These are phyloP conservation scores for Arrhamphus sclerolepis DNA, from an alignment of 2,797 vertebrate genomes.

Conservation along the genomic window DNA sequence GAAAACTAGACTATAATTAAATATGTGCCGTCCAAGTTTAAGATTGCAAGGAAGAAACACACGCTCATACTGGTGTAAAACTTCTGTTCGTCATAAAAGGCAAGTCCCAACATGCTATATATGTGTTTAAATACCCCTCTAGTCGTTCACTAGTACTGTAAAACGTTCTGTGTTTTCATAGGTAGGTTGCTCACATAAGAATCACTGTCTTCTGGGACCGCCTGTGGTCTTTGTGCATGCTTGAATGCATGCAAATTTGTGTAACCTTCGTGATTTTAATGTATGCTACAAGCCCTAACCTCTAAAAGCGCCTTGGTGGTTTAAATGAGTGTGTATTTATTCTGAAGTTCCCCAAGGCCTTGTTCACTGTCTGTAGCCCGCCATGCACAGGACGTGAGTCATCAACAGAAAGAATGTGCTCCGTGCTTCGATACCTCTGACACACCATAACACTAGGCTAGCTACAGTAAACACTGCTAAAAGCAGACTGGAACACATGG, in stretches of 20 bases:
- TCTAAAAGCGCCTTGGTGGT: slow-evolving; percentile 24
- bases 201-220: slow-evolving; percentile 8
- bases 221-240: slow-evolving; percentile 1
- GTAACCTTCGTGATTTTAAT: slow-evolving; percentile 25
- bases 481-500: slow-evolving; percentile 42
- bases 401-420: slow-evolving; percentile 74
- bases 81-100: slow-evolving; percentile 20
- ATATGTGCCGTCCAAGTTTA: no score
- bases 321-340: slow-evolving; percentile 27
- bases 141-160: not conserved
- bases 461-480: slow-evolving; percentile 57
- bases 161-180: not conserved
- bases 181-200: not conserved
- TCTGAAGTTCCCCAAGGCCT: slow-evolving; percentile 49
- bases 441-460: slow-evolving; percentile 60
- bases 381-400: slow-evolving; percentile 75
- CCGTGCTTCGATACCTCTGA: slow-evolving; percentile 53
- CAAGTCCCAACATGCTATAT: slow-evolving; percentile 37
- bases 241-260: slow-evolving; percentile 26
- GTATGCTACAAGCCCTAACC: slow-evolving; percentile 14
- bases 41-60: no score
- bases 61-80: slow-evolving; percentile 28
- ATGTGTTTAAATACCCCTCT: slow-evolving; percentile 27
- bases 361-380: slow-evolving; percentile 40
- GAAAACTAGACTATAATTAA: no score